Conservation (phyloP, 1,140 invertebrate genomes). For the Musca domestica region DNA sequence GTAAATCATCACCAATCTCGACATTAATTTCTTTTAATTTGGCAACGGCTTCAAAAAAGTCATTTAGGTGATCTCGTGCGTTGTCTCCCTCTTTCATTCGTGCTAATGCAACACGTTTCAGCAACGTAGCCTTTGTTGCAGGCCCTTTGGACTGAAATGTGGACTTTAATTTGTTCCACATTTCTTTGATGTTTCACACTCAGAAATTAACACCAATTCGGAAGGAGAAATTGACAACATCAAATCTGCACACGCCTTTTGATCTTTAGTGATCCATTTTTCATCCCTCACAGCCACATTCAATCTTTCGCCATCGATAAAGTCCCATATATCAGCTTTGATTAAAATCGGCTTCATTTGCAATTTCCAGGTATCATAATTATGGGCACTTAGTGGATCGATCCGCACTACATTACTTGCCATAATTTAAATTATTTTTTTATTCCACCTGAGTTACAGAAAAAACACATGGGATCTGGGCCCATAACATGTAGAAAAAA, state of each 20-base stretch:
- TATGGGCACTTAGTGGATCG: conserved; percentile 26
- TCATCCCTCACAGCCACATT: neutral
- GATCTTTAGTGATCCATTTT: conserved; percentile 1
- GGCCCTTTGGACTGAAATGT: conserved; percentile 31
- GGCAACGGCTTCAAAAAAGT: too few species aligned
- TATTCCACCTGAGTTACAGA: neutral
- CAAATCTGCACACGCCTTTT: conserved; percentile 23
- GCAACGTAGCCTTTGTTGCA: conserved; percentile 32
- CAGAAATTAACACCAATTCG: conserved; percentile 9
- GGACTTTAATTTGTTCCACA: conserved; percentile 32
- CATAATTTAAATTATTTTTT: neutral
- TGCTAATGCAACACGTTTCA: conserved; percentile 28
- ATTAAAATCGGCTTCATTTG: conserved; percentile 28
- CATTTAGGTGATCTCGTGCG: too few species aligned
- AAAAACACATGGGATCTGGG: conserved; percentile 1
- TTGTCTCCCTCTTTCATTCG: conserved; percentile 27
- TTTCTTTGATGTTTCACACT: conserved; percentile 26
- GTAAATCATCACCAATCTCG: too few species aligned
- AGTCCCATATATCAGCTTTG: neutral
- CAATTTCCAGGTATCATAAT: conserved; percentile 34
- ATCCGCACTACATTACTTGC: conserved; percentile 18
- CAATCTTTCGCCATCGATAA: neutral
- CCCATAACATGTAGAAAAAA: conserved; percentile 23
- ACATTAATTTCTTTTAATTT: too few species aligned
- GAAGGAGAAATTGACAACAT: conserved; percentile 9